Base-by-base conservation (phyloP, 2,797 vertebrate genomes). In the Myiotriccus ornatus region DNA sequence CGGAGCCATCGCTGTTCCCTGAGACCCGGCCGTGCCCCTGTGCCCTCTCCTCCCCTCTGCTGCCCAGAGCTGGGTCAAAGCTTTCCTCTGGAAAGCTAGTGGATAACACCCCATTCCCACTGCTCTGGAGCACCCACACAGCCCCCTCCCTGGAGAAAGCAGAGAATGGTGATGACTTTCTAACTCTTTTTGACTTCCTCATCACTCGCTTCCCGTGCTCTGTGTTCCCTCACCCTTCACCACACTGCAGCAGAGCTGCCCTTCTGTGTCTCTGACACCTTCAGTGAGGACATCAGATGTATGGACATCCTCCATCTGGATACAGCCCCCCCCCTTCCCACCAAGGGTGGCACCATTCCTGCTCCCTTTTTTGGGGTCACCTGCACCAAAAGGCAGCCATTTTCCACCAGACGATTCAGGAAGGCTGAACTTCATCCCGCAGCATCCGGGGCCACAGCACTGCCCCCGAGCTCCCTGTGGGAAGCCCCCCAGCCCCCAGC, bases 401-500 rank as follows among this genome's bases (percentile, higher is more conserved):
- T 84, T 76, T 27, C 14, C 59, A 32, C 24, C 53, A 47, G 57
- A 7, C 0, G 0, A 5, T 3, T 7, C 0, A 0, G 63, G 25
- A 35, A 56, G 64, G 75, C 47, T 14, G 32, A 56, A 22, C 43
- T 22, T 83, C 20, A 25, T 16, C 43, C 84, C 0, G 0, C 37
- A 60, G 35, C 63, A 43, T 2, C 52, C 1, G 0, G 39, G 55
- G 21, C 17, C 15, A 17, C 0, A 0, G 68, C 0, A 0, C 47
- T 60, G 59, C 18, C 39, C 52, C 46, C 2, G 0, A 7, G 39
- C 22, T 65, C 55, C 46, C 62, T 3, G 4, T 4, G 55, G 30
- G 67, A 64, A 74, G 22, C 22, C 7, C 21, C n/a, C 10, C 14
- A 59, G 49, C 13, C 2, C 28, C 12, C 11, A 62, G 52, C 17